A percentile compares a stretch with the other conserved stretches of the same genome.
These are phyloP conservation scores for Nasonia vitripennis DNA, from an alignment of 1,140 invertebrate species.

Conservation along the genomic window DNA sequence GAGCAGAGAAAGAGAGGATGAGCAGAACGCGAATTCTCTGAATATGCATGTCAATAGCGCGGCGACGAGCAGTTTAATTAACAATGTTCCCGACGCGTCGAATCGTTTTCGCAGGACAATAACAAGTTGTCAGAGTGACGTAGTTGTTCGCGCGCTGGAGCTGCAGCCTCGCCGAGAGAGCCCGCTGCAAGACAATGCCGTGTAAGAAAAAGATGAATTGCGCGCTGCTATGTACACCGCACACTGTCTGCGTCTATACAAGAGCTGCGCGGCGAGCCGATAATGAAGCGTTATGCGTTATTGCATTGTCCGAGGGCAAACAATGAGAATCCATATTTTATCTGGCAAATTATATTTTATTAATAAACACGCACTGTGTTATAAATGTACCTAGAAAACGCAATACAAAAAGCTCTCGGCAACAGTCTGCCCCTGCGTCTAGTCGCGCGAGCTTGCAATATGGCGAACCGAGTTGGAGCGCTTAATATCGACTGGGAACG, in stretches of 20 bases:
- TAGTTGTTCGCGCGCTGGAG: conserved; percentile 40
- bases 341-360: conserved; percentile 44
- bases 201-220: conserved; percentile 31
- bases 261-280: not conserved
- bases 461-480: conserved; percentile 57
- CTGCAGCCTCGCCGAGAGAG: not conserved
- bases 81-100: conserved; percentile 70
- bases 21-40: conserved; percentile 56
- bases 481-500: conserved; percentile 71
- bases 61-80: conserved; percentile 72
- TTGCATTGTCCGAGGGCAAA: not conserved
- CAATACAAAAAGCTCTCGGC: not conserved
- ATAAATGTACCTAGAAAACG: too few species aligned
- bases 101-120: conserved; percentile 66
- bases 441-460: conserved; percentile 7
- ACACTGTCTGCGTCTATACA: too few species aligned
- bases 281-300: conserved; percentile 30
- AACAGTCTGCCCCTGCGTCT: too few species aligned
- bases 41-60: conserved; percentile 64
- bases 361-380: conserved; percentile 12
- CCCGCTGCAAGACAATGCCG: conserved; percentile 50
- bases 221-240: not conserved
- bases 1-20: not conserved
- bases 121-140: conserved; percentile 68
- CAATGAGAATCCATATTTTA: conserved; percentile 22